phyloP scores from a whole-genome alignment of 2,797 vertebrate species.

The Chloroceryle inda region DNA sequence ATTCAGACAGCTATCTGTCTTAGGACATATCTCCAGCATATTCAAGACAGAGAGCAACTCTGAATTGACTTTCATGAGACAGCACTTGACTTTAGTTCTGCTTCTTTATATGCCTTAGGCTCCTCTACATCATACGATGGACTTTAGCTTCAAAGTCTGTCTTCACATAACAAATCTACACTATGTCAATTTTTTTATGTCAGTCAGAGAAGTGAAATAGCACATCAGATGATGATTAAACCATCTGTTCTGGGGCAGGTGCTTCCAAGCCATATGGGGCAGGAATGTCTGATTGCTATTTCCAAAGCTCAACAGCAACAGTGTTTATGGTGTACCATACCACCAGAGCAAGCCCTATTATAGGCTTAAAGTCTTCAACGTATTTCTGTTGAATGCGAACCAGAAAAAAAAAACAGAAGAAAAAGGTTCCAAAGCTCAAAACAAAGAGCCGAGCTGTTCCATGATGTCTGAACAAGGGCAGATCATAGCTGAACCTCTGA shows the following conservation, averaged over 20 bases:
- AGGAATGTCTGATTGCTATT: background rate
- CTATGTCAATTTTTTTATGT: background rate
- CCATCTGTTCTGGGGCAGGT: background rate
- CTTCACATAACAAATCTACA: background rate
- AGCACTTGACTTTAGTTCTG: background rate
- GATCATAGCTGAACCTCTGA: background rate
- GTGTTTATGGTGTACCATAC: background rate
- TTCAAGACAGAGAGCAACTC: background rate
- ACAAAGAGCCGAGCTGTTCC: background rate
- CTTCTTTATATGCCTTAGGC: background rate
- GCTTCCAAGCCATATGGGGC: background rate
- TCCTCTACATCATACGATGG: background rate
- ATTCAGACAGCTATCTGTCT: background rate
- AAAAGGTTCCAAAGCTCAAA: background rate
- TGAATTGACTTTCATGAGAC: background rate
- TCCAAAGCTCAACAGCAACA: background rate
- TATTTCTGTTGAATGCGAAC: background rate
- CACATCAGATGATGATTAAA: background rate
- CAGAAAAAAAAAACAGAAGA: background rate
- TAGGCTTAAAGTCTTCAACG: background rate
- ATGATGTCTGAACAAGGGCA: background rate
- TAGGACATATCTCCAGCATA: background rate
- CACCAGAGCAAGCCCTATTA: background rate
- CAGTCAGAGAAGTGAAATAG: background rate
- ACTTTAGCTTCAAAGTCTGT: background rate